Conservation (phyloP, 2,113 vertebrate genomes). For the Lepidothrix coronata region DNA sequence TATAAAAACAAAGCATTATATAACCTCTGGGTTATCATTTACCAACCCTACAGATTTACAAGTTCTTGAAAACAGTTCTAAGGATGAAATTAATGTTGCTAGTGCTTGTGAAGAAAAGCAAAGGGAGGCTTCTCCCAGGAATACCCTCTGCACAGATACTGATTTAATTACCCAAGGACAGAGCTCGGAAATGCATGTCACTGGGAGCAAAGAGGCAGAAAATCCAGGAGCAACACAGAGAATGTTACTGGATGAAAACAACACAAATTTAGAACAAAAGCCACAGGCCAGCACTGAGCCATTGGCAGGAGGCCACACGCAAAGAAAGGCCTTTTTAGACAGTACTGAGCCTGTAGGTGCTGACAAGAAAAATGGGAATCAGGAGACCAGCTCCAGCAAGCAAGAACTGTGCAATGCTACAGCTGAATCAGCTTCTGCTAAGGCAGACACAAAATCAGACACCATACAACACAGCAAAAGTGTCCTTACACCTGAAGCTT, state of each 20-base stretch:
- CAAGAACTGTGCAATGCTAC: not conserved
- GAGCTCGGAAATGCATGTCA: not conserved
- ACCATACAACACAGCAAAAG: not conserved
- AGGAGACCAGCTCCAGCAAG: not conserved
- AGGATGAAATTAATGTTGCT: conserved; percentile 41
- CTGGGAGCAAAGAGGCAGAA: conserved; percentile 53
- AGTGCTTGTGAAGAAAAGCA: conserved; percentile 54
- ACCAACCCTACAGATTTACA: conserved; percentile 62
- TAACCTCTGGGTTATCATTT: not conserved
- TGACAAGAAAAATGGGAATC: conserved; percentile 13
- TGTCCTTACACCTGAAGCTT: conserved; percentile 22
- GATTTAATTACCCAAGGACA: conserved; percentile 57
- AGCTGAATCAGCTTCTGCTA: not conserved
- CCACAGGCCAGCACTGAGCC: not conserved
- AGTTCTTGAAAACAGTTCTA: conserved; percentile 51
- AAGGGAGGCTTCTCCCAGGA: conserved; percentile 69
- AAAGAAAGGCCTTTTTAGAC: conserved; percentile 32
- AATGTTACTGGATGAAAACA: conserved; percentile 17
- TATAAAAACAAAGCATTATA: not conserved
- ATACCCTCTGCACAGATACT: conserved; percentile 49
- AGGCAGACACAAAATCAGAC: conserved; percentile 15
- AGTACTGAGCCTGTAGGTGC: not conserved
- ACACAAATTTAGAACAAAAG: conserved; percentile 28
- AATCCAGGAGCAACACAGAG: not conserved
- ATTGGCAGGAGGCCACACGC: not conserved